Evolutionary conservation across 2,797 vertebrate species (phyloP), one percentile per base, ranked within the genome.

Genomic region (Myotis vivesi): DNA sequence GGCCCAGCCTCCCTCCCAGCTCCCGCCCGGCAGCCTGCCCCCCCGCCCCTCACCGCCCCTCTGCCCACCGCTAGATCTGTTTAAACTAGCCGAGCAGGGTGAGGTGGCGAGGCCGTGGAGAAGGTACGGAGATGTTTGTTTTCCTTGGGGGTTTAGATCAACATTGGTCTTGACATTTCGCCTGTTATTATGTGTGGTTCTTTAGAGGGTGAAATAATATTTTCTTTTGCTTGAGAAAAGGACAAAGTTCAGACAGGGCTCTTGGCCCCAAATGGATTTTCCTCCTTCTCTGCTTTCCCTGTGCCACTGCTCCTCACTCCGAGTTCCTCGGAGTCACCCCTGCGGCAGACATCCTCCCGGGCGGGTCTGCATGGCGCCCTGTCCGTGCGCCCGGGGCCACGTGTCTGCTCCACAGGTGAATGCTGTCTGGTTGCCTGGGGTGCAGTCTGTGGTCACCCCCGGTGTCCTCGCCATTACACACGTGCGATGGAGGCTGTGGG

Each of bases 141-240:
- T 98, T 98, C 98, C 98, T 98, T 98, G 97, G 98, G 98, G 98
- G 98, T 98, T 98, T 98, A 98, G 98, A 98, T 98, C 98, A 98
- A 98, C 98, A 98, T 94, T 97, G 98, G 98, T 98, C 98, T 98
- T 98, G 98, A 98, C 98, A 98, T 98, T 98, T 98, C 97, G 98
- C 98, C 98, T 98, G 98, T 98, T 98, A 98, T 98, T 98, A 98
- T 98, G 98, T 98, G 98, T 98, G 98, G 98, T 98, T 98, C 98
- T 98, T 98, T 97, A 98, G 98, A 98, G 98, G 98, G 98, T 98
- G 98, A 98, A 98, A 98, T 98, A 98, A 98, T 98, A 98, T 98
- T 98, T 98, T 98, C 98, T 98, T 98, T 98, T 98, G 97, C 98
- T 98, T 98, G 98, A 98, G 98, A 98, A 98, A 98, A 98, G 98